Percentiles rank a stretch among this genome's conserved stretches.
Evolutionary conservation across 92 coral and sea anemone genomes (phyloP).

Genomic region (Porites rus): DNA sequence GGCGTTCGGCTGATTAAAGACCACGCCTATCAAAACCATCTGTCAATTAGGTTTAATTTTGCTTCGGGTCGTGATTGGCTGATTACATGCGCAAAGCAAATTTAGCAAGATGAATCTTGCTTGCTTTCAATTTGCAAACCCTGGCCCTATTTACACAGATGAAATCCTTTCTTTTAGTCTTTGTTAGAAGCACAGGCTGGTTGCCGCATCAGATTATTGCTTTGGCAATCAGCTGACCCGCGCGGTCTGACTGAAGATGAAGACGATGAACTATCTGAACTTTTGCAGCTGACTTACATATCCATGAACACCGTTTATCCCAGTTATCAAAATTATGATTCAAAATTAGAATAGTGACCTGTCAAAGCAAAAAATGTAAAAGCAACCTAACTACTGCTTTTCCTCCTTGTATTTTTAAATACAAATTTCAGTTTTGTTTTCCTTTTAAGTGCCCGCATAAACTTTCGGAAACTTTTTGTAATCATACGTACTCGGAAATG

Average conservation of each 20-base stretch:
- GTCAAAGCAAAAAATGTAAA: not conserved
- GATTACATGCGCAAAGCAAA: slow-evolving; percentile 81
- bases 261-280: not conserved
- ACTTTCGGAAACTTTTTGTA: too few relatives aligned
- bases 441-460: too few relatives aligned
- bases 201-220: not conserved
- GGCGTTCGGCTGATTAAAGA: slow-evolving; percentile 75
- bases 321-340: not conserved
- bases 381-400: not conserved
- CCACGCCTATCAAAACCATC: slow-evolving; percentile 96
- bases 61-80: slow-evolving; percentile 79
- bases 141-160: slow-evolving; percentile 74
- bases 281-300: not conserved
- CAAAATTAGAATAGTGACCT: not conserved
- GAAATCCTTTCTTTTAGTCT: slow-evolving; percentile 55
- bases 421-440: too few relatives aligned
- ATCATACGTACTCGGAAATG: too few relatives aligned
- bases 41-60: slow-evolving; percentile 90
- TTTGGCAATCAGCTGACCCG: not conserved
- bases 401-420: too few relatives aligned
- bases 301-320: not conserved
- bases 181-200: slow-evolving; percentile 9
- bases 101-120: slow-evolving; percentile 68
- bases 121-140: slow-evolving; percentile 69
- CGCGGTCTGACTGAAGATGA: not conserved